A percentile compares a stretch with the other conserved stretches of the same genome.
Evolutionary conservation across 2,888 invertebrate genomes (phyloP).

Genomic region (Drosophila falleni): DNA sequence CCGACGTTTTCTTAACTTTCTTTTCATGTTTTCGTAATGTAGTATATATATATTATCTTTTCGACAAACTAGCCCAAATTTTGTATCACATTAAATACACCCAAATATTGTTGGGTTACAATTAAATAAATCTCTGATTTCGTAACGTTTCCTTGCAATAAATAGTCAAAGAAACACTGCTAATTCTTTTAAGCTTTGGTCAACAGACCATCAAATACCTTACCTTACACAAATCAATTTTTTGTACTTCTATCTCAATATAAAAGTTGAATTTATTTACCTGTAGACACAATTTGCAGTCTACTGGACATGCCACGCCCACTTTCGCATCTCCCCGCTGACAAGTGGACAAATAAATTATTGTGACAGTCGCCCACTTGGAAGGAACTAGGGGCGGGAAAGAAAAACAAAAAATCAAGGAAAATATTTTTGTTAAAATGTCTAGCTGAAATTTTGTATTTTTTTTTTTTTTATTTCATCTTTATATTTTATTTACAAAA

Average conservation of each 20-base stretch:
- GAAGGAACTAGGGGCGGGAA: neutral
- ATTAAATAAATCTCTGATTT: neutral
- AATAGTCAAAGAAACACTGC: neutral
- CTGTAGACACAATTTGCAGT: constrained; percentile 18
- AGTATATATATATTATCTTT: no score
- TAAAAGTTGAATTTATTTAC: neutral
- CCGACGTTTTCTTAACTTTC: no score
- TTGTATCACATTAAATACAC: no score
- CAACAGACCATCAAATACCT: constrained; percentile 10
- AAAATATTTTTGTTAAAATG: constrained; percentile 43
- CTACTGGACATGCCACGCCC: constrained; percentile 13
- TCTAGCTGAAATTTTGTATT: constrained; percentile 13
- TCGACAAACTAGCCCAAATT: no score
- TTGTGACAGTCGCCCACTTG: constrained; percentile 2
- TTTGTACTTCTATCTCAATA: neutral
- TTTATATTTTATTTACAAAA: constrained; percentile 40
- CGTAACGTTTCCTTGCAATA: neutral
- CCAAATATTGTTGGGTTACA: neutral
- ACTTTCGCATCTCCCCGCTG: neutral
- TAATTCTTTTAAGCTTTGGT: constrained; percentile 5
- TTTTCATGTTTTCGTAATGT: no score
- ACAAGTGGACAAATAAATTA: constrained; percentile 43
- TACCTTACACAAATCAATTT: neutral
- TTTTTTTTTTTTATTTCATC: constrained; percentile 15
- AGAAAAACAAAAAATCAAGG: constrained; percentile 19